A percentile compares a stretch with the other conserved stretches of the same genome.
phyloP scores from a whole-genome alignment of 1,140 invertebrate species.

The Diuraphis noxia region DNA sequence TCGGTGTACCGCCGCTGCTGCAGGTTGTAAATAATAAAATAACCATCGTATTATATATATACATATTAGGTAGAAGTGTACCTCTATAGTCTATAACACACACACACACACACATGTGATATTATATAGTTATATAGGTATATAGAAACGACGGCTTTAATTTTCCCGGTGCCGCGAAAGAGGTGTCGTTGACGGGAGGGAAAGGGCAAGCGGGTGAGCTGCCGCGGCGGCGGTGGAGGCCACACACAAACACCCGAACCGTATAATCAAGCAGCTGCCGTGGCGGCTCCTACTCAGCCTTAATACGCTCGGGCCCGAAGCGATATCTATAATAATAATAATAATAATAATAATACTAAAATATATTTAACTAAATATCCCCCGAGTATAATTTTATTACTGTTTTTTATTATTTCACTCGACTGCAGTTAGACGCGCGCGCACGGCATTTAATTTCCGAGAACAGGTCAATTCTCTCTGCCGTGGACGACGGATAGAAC shows the following conservation, averaged over 20 bases:
- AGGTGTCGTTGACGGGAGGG: conserved; percentile 15
- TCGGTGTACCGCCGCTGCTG: neutral
- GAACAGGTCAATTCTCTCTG: neutral
- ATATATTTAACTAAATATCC: conserved; percentile 31
- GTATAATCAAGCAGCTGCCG: conserved; percentile 52
- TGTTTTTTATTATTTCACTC: neutral
- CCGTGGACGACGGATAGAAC: neutral
- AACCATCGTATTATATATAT: conserved; percentile 13
- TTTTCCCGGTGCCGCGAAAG: conserved; percentile 50
- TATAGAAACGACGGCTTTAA: conserved; percentile 26
- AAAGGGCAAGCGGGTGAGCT: neutral
- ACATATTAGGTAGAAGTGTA: neutral
- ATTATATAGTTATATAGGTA: neutral
- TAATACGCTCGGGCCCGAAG: conserved; percentile 31
- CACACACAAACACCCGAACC: conserved; percentile 50
- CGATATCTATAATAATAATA: conserved; percentile 10
- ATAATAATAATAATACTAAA: neutral
- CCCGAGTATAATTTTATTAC: neutral
- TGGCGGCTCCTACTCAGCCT: conserved; percentile 18
- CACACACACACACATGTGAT: neutral
- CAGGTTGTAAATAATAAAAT: conserved; percentile 52
- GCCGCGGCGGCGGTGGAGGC: neutral
- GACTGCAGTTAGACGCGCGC: neutral
- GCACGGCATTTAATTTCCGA: conserved; percentile 5
- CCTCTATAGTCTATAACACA: neutral